A percentile compares a stretch with the other conserved stretches of the same genome.
Conservation (phyloP, 1,140 invertebrate genomes). For the Apis florea region DNA sequence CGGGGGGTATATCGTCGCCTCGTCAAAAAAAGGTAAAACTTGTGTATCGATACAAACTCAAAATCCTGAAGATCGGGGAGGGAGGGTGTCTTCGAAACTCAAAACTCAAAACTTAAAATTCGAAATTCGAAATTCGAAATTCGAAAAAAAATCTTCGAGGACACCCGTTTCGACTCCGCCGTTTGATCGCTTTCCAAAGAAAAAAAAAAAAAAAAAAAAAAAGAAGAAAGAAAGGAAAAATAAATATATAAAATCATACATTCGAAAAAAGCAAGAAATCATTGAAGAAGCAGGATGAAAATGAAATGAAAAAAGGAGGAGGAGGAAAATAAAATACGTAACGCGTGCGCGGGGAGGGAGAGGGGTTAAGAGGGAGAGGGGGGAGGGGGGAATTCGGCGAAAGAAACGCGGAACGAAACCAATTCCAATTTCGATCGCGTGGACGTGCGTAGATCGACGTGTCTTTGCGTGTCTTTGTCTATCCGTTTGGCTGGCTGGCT, state of each 20-base stretch:
- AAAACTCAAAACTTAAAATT: too few species aligned
- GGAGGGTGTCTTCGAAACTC: conserved; percentile 24
- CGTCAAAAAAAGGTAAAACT: conserved; percentile 26
- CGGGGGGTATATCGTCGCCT: conserved; percentile 55
- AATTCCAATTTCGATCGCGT: conserved; percentile 16
- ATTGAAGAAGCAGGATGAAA: too few species aligned
- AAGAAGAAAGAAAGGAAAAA: not conserved
- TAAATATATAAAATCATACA: too few species aligned
- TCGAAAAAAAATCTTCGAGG: too few species aligned
- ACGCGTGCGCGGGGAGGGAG: too few species aligned
- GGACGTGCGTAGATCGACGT: conserved; percentile 19
- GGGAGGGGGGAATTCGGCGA: conserved; percentile 17
- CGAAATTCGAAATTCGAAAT: too few species aligned
- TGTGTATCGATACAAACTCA: conserved; percentile 20
- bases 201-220: too few species aligned
- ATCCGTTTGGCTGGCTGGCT: conserved; percentile 78
- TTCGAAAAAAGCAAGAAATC: too few species aligned
- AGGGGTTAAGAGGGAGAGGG: too few species aligned
- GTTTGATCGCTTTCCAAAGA: too few species aligned
- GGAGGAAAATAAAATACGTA: not conserved
- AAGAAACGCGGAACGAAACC: conserved; percentile 53
- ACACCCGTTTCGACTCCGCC: too few species aligned
- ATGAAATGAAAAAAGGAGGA: not conserved
- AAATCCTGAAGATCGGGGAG: conserved; percentile 7
- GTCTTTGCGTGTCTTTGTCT: conserved; percentile 75